These are phyloP conservation scores for Scaptomyza cyrtandrae DNA, from an alignment of 2,888 invertebrate genomes.

Conservation along the genomic window DNA sequence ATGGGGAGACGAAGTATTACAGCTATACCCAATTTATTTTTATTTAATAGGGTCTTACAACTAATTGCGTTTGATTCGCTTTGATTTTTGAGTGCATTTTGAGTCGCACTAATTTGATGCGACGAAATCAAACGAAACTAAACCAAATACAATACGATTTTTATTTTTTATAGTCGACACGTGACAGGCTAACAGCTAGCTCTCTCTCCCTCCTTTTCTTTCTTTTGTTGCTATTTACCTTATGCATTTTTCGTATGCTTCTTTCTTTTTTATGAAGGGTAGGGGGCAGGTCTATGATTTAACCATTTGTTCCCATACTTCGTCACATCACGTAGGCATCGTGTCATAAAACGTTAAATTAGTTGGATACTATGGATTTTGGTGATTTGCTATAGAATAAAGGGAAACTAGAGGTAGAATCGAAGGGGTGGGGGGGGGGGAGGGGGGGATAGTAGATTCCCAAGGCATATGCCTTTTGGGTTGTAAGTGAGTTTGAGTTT, in stretches of 20 bases:
- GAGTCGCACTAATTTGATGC: constrained; percentile 23
- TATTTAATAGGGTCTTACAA: constrained; percentile 17
- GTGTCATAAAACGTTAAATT: constrained; percentile 79
- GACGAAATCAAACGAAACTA: constrained; percentile 5
- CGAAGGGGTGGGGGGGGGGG: no score
- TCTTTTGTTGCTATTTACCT: background rate
- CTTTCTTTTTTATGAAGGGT: constrained; percentile 1
- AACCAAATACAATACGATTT: constrained; percentile 48
- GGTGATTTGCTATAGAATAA: constrained; percentile 25
- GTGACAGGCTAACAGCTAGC: constrained; percentile 40
- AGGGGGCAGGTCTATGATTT: constrained; percentile 75
- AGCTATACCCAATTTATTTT: background rate
- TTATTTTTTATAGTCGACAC: constrained; percentile 74
- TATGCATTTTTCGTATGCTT: constrained; percentile 13
- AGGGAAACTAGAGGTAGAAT: background rate
- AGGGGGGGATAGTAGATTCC: constrained; percentile 37
- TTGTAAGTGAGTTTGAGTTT: background rate
- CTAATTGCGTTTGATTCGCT: constrained; percentile 11
- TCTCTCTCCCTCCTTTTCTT: background rate
- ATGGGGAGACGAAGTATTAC: no score
- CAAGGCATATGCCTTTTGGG: constrained; percentile 56
- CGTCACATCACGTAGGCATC: constrained; percentile 65
- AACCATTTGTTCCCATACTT: constrained; percentile 72
- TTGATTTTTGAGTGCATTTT: constrained; percentile 9
- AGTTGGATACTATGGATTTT: constrained; percentile 63